Percentiles rank a stretch among this genome's conserved stretches.
Conservation (phyloP, 2,113 vertebrate genomes). For the Ceyx cyanopectus region DNA sequence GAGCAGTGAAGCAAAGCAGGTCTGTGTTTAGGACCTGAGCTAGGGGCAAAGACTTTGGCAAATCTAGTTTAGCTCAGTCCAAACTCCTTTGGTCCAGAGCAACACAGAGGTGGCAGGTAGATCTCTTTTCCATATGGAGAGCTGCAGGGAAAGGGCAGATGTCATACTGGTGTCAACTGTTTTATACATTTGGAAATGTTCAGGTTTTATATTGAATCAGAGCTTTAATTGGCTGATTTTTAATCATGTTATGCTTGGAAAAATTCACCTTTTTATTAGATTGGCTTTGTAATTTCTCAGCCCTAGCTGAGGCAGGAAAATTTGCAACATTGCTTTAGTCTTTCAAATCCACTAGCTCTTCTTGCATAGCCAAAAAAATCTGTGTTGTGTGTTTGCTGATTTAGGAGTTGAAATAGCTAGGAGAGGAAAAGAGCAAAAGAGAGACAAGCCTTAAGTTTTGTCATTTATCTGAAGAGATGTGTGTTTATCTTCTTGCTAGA, state of each 20-base stretch:
- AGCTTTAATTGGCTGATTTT: slow-evolving; percentile 39
- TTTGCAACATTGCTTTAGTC: neutral
- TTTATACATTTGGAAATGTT: slow-evolving; percentile 50
- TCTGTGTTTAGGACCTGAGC: neutral
- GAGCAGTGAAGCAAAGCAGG: neutral
- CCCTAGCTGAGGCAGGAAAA: neutral
- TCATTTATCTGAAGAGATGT: slow-evolving; percentile 4
- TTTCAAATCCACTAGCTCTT: neutral
- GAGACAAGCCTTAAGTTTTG: neutral
- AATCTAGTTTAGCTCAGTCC: neutral
- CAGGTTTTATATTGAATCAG: slow-evolving; percentile 22
- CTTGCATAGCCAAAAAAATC: neutral
- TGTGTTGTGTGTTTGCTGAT: neutral
- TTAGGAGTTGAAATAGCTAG: neutral
- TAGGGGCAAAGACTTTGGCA: neutral
- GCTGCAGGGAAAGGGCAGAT: slow-evolving; percentile 30
- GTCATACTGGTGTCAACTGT: slow-evolving; percentile 40
- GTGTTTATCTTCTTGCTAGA: slow-evolving; percentile 23
- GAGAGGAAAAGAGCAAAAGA: neutral
- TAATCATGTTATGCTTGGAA: slow-evolving; percentile 6
- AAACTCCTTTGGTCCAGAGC: neutral
- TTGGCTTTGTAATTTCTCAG: slow-evolving; percentile 19
- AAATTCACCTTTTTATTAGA: slow-evolving; percentile 33
- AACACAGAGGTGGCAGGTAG: neutral
- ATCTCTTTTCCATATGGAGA: slow-evolving; percentile 41